Evolutionary conservation across 2,888 invertebrate genomes (phyloP).

Genomic region (Andricus curvator): DNA sequence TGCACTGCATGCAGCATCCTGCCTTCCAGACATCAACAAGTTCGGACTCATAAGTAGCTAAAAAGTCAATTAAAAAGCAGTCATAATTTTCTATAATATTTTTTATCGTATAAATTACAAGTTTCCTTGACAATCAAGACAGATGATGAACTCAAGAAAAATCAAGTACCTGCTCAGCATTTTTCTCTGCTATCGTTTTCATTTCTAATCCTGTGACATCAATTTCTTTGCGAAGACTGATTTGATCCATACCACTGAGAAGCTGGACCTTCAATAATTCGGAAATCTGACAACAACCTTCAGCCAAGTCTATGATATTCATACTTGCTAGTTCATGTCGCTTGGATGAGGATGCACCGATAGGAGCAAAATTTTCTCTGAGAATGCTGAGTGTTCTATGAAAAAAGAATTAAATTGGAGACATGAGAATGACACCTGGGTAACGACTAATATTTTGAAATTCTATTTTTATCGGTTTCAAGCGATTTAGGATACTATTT

Average conservation of each 20-base stretch:
- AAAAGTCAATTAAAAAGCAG: constrained; percentile 43
- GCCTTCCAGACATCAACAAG: constrained; percentile 74
- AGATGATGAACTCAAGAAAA: not conserved
- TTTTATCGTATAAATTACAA: not conserved
- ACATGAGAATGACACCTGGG: no score
- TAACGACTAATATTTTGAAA: no score
- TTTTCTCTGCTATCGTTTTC: constrained; percentile 81
- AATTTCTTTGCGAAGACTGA: constrained; percentile 67
- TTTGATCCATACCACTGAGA: constrained; percentile 74
- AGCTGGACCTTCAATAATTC: constrained; percentile 81
- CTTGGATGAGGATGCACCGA: constrained; percentile 78
- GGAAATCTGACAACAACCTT: constrained; percentile 82
- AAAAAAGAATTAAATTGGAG: not conserved
- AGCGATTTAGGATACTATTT: no score
- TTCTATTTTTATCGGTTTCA: no score
- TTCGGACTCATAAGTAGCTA: constrained; percentile 75
- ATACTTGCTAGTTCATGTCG: constrained; percentile 78
- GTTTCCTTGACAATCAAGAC: not conserved
- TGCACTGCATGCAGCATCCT: constrained; percentile 80
- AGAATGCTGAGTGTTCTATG: constrained; percentile 78
- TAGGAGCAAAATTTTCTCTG: constrained; percentile 80
- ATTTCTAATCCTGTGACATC: constrained; percentile 73
- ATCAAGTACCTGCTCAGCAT: constrained; percentile 81
- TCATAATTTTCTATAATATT: constrained; percentile 6
- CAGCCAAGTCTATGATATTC: constrained; percentile 83